Conservation (phyloP, 2,888 invertebrate genomes). For the Megamerina dolium region DNA sequence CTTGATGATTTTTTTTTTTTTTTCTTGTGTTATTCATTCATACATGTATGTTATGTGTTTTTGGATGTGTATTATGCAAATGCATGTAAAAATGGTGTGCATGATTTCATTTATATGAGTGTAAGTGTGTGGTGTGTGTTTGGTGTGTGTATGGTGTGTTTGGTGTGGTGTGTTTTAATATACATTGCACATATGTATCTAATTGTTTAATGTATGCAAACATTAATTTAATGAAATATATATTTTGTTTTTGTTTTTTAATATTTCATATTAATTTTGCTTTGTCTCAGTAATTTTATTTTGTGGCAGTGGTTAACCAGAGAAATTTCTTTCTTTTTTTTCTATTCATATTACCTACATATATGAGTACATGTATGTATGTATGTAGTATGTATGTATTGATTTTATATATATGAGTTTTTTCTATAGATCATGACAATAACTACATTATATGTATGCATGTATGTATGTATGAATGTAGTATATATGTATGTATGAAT, state of each 20-base stretch:
- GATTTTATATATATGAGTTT: constrained; percentile 10
- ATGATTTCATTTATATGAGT: no score
- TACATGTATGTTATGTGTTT: no score
- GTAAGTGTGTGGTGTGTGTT: constrained; percentile 6
- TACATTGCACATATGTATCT: constrained; percentile 1
- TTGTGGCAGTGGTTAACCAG: constrained; percentile 45
- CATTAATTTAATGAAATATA: no score
- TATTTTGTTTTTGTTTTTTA: constrained; percentile 17
- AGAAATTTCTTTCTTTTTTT: no score
- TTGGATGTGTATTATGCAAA: constrained; percentile 18
- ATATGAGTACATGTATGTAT: background rate
- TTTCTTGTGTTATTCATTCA: no score
- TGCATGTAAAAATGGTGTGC: background rate
- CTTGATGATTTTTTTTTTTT: no score
- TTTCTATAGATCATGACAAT: constrained; percentile 7
- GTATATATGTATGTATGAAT: constrained; percentile 7
- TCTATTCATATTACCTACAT: constrained; percentile 2
- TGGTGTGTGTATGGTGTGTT: constrained; percentile 8
- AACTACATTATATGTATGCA: background rate
- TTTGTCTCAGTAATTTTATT: constrained; percentile 16
- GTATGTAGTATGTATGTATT: no score
- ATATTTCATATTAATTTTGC: constrained; percentile 19
- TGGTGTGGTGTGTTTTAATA: background rate
- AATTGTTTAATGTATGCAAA: constrained; percentile 2
- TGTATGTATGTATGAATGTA: constrained; percentile 13